phyloP scores from a whole-genome alignment of 2,888 invertebrate species.

The Melieria picta region DNA sequence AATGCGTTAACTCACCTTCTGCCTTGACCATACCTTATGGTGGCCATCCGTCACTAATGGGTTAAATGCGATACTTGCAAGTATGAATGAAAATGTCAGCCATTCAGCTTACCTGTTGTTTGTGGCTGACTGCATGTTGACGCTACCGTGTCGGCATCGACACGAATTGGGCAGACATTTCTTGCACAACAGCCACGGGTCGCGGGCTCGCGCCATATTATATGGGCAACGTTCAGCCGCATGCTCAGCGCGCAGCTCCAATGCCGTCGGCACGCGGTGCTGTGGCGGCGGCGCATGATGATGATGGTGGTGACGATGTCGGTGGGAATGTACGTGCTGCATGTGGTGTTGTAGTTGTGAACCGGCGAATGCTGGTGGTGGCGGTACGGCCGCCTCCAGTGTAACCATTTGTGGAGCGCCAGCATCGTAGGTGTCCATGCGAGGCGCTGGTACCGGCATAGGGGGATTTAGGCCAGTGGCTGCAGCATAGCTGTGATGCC shows the following conservation, averaged over 20 bases:
- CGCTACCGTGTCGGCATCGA: constrained; percentile 36
- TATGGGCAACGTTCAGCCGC: constrained; percentile 40
- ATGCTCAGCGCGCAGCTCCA: constrained; percentile 32
- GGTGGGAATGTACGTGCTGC: constrained; percentile 40
- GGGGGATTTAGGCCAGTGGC: neutral
- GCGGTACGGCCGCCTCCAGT: neutral
- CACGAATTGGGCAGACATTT: constrained; percentile 44
- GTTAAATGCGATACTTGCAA: neutral
- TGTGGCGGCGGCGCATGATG: constrained; percentile 37
- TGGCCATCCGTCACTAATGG: no score
- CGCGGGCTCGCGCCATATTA: constrained; percentile 33
- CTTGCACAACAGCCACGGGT: constrained; percentile 44
- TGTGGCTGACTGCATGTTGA: neutral
- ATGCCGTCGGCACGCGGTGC: constrained; percentile 34
- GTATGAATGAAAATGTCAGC: neutral
- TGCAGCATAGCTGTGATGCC: constrained; percentile 16
- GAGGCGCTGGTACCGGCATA: constrained; percentile 6
- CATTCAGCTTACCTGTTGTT: neutral
- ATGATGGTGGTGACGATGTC: constrained; percentile 40
- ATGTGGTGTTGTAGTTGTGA: constrained; percentile 32
- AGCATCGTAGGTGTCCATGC: constrained; percentile 3
- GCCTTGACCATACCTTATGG: no score
- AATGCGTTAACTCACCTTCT: no score
- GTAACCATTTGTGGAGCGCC: constrained; percentile 2
- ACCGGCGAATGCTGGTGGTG: constrained; percentile 7